These are phyloP conservation scores for Acrossocheilus wenchowensis DNA, from an alignment of 2,797 vertebrate species.

Conservation along the genomic window DNA sequence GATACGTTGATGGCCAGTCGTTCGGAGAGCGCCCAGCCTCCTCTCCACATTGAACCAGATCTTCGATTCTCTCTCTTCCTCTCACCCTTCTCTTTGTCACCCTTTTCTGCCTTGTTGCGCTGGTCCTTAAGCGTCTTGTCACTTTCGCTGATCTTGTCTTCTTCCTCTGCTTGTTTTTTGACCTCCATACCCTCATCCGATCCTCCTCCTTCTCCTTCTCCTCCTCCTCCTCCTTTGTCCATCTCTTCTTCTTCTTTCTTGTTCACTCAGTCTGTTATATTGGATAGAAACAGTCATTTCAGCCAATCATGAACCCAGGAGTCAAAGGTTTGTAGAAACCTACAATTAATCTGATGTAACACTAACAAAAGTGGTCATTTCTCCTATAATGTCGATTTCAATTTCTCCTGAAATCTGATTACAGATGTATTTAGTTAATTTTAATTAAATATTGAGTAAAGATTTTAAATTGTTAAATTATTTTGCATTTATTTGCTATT, in stretches of 20 bases:
- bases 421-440: background rate
- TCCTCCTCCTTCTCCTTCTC: constrained; percentile 13
- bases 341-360: too few species aligned
- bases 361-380: too few species aligned
- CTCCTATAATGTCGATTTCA: too few species aligned
- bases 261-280: constrained; percentile 17
- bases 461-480: background rate
- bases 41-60: constrained; percentile 57
- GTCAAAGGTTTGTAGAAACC: background rate
- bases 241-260: constrained; percentile 24
- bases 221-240: constrained; percentile 14
- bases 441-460: background rate
- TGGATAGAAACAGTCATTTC: background rate
- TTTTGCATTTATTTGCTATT: background rate
- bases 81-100: constrained; percentile 55
- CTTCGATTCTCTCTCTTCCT: constrained; percentile 56
- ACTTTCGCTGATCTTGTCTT: constrained; percentile 47
- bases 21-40: constrained; percentile 73
- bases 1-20: constrained; percentile 93
- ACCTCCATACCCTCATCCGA: constrained; percentile 49
- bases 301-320: background rate
- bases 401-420: too few species aligned
- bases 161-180: constrained; percentile 61
- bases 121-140: constrained; percentile 63
- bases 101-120: constrained; percentile 58